A percentile compares a stretch with the other conserved stretches of the same genome.
Conservation (phyloP, 2,888 invertebrate species). For the Caenorhabditis afra region DNA sequence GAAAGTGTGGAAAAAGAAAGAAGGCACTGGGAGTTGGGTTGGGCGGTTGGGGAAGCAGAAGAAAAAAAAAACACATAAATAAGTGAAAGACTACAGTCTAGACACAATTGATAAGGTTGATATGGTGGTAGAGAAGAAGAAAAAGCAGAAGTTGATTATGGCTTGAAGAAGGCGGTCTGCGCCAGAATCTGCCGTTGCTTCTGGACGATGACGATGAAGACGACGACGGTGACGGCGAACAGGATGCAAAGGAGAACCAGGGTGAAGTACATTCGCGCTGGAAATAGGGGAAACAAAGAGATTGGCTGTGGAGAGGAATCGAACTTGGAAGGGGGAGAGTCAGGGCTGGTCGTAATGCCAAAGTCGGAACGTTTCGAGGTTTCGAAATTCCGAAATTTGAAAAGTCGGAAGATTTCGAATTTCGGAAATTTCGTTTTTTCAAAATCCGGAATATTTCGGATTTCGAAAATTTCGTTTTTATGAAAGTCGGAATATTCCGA, state of each 20-base stretch:
- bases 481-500: too few relatives aligned
- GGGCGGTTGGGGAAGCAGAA: too few relatives aligned
- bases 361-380: too few relatives aligned
- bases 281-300: neutral
- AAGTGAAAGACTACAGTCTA: slow-evolving; percentile 21
- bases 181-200: slow-evolving; percentile 61
- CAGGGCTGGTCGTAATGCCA: too few relatives aligned
- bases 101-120: slow-evolving; percentile 9
- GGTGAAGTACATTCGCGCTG: slow-evolving; percentile 57
- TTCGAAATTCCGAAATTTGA: too few relatives aligned
- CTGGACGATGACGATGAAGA: slow-evolving; percentile 58
- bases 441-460: too few relatives aligned
- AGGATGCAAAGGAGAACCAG: slow-evolving; percentile 43
- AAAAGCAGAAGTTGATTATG: slow-evolving; percentile 36
- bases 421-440: too few relatives aligned
- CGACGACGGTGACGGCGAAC: slow-evolving; percentile 50
- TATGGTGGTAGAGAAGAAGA: neutral
- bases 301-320: too few relatives aligned
- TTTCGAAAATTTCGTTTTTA: too few relatives aligned
- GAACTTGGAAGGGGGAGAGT: too few relatives aligned
- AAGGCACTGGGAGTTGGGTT: slow-evolving; percentile 2
- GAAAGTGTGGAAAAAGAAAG: too few relatives aligned
- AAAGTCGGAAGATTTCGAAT: too few relatives aligned
- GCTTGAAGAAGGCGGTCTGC: slow-evolving; percentile 58
- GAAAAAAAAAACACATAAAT: slow-evolving; percentile 37